Evolutionary conservation across 1,140 invertebrate species (phyloP).

Genomic region (Macrocentrus cingulum): DNA sequence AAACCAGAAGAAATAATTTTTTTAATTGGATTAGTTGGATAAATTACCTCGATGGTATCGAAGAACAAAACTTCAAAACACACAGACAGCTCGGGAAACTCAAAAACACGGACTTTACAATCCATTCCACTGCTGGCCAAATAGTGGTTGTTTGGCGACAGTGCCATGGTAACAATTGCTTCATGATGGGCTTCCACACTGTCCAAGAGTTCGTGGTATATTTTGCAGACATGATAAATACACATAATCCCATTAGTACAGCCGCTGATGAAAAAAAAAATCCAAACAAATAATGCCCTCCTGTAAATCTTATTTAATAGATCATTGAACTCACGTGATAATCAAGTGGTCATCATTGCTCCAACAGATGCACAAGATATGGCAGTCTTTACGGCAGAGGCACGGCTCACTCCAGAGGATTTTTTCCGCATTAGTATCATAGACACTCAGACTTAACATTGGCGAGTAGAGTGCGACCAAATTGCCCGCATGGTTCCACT

Average conservation of each 20-base stretch:
- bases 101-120: conserved; percentile 28
- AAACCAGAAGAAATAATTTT: conserved; percentile 3
- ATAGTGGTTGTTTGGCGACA: conserved; percentile 38
- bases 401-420: conserved; percentile 17
- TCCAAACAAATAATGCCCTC: neutral
- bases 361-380: conserved; percentile 32
- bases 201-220: neutral
- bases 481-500: conserved; percentile 39
- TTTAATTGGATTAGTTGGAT: no score
- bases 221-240: conserved; percentile 14
- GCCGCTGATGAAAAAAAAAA: conserved; percentile 21
- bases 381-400: conserved; percentile 16
- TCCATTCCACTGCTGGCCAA: conserved; percentile 28
- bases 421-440: conserved; percentile 11
- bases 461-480: conserved; percentile 10
- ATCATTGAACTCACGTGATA: conserved; percentile 32
- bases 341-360: conserved; percentile 30
- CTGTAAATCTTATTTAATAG: conserved; percentile 4
- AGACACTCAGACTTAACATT: conserved; percentile 6
- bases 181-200: neutral
- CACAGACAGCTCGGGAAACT: conserved; percentile 25
- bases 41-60: conserved; percentile 27
- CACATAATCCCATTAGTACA: conserved; percentile 14
- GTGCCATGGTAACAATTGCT: conserved; percentile 24
- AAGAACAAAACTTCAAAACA: conserved; percentile 32